Conservation (phyloP, 2,113 vertebrate genomes). For the Rafetus swinhoei region DNA sequence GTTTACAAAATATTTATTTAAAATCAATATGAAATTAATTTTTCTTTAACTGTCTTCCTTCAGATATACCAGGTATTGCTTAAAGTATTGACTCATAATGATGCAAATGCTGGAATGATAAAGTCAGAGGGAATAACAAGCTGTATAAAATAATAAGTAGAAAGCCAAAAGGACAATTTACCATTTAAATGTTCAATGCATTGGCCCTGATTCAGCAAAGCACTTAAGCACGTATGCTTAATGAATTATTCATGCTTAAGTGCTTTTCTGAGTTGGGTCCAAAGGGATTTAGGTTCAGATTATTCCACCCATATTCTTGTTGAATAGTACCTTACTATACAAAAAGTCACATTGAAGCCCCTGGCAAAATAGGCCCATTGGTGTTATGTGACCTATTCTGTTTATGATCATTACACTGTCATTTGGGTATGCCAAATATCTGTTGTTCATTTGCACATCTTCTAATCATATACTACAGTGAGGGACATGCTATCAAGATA, state of each 20-base stretch:
- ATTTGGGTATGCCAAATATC: rapidly evolving
- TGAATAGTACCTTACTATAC: background rate
- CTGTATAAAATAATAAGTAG: background rate
- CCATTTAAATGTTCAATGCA: background rate
- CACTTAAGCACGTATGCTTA: background rate
- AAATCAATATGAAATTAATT: background rate
- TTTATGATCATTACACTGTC: background rate
- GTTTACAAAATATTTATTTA: background rate
- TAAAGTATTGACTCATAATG: background rate
- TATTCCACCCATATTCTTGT: rapidly evolving
- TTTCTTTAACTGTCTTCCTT: background rate
- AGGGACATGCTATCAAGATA: too few relatives aligned
- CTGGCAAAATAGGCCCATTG: rapidly evolving
- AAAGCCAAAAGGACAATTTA: background rate
- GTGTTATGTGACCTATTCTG: rapidly evolving
- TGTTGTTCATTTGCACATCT: rapidly evolving
- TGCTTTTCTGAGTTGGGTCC: background rate
- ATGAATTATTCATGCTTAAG: background rate
- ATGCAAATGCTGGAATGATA: background rate
- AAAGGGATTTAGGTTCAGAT: rapidly evolving
- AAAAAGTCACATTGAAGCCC: rapidly evolving
- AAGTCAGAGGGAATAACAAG: background rate
- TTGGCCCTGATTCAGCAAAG: background rate
- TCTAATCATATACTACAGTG: rapidly evolving
- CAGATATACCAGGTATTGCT: background rate